Evolutionary conservation across 1,140 invertebrate species (phyloP).

Genomic region (Xylocopa sonorina): DNA sequence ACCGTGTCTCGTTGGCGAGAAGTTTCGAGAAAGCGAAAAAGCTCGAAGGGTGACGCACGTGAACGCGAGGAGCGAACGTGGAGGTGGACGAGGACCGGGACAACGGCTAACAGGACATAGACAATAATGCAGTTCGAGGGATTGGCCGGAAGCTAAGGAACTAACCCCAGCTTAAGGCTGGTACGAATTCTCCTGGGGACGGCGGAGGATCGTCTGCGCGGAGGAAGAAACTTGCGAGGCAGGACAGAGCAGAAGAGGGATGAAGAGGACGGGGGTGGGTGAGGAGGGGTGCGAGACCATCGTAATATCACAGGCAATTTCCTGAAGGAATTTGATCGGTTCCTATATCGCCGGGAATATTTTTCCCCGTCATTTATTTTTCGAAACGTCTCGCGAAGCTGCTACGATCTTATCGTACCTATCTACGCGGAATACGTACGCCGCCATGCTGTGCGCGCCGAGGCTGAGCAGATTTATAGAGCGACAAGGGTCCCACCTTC

Average conservation of each 20-base stretch:
- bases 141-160: slow-evolving; percentile 48
- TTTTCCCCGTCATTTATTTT: slow-evolving; percentile 73
- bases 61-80: neutral
- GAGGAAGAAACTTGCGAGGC: slow-evolving; percentile 33
- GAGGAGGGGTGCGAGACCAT: slow-evolving; percentile 54
- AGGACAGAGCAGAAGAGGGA: slow-evolving; percentile 24
- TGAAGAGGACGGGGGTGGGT: neutral
- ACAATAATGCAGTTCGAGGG: slow-evolving; percentile 55
- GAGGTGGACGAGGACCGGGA: neutral
- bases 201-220: slow-evolving; percentile 49
- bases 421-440: slow-evolving; percentile 28
- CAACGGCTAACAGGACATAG: slow-evolving; percentile 20
- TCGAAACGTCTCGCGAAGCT: slow-evolving; percentile 67
- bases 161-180: slow-evolving; percentile 48
- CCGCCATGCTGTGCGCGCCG: slow-evolving; percentile 6
- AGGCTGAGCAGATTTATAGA: slow-evolving; percentile 41
- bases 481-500: slow-evolving; percentile 21
- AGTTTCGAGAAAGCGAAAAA: slow-evolving; percentile 2
- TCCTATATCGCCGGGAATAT: slow-evolving; percentile 70
- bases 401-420: slow-evolving; percentile 57
- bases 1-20: no score
- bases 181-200: slow-evolving; percentile 44
- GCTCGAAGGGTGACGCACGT: slow-evolving; percentile 45
- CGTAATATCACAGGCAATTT: slow-evolving; percentile 76
- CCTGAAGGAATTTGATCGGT: slow-evolving; percentile 74